Percentiles rank a stretch among this genome's conserved stretches.
phyloP scores from a whole-genome alignment of 2,113 vertebrate species.

The Solea senegalensis region DNA sequence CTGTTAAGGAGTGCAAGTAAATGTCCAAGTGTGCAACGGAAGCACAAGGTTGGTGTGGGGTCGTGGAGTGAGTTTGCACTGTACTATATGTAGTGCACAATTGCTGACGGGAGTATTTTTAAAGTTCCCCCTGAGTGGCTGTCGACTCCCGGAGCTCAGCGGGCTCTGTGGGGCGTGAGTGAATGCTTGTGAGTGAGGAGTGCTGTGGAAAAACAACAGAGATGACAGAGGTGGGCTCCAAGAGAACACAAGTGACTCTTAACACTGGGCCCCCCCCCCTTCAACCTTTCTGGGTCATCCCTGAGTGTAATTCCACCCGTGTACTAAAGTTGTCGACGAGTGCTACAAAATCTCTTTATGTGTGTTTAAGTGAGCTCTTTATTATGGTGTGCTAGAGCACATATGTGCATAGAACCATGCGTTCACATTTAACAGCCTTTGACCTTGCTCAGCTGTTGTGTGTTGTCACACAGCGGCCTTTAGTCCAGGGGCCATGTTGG shows the following conservation, averaged over 20 bases:
- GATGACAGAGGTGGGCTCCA: constrained; percentile 20
- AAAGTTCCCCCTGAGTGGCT: constrained; percentile 72
- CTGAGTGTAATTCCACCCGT: constrained; percentile 40
- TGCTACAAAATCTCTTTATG: constrained; percentile 19
- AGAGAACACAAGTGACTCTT: constrained; percentile 18
- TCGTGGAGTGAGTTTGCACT: constrained; percentile 24
- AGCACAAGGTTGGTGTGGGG: constrained; percentile 55
- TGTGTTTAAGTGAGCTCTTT: constrained; percentile 8
- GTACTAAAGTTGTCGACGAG: constrained; percentile 18
- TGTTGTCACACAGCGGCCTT: constrained; percentile 57
- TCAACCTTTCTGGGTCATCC: constrained; percentile 15
- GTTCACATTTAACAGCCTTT: constrained; percentile 32
- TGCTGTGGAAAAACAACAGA: constrained; percentile 56
- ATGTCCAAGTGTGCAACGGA: constrained; percentile 49
- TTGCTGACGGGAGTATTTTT: constrained; percentile 77
- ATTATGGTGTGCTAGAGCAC: neutral
- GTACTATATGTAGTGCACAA: constrained; percentile 45
- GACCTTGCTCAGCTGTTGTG: constrained; percentile 76
- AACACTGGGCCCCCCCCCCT: constrained; percentile 16
- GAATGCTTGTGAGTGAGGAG: constrained; percentile 46
- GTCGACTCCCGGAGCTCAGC: constrained; percentile 64
- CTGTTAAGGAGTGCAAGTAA: constrained; percentile 61
- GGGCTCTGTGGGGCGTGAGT: constrained; percentile 64
- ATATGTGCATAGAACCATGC: constrained; percentile 4
- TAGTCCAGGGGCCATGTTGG: constrained; percentile 24